These are phyloP conservation scores for Drosophila setifemur DNA, from an alignment of 1,140 invertebrate genomes.

Conservation along the genomic window DNA sequence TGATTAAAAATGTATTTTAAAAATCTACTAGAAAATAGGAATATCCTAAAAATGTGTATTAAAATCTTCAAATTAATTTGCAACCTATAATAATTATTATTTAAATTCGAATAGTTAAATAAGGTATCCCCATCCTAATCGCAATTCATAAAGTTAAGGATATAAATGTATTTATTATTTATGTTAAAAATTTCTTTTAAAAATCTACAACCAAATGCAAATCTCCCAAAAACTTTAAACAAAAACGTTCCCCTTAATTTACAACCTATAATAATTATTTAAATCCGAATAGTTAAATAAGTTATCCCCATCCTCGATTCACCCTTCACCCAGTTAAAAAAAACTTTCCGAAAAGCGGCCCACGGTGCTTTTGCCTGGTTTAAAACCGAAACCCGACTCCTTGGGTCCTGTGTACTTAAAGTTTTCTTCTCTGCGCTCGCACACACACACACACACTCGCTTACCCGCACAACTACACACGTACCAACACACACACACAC, in stretches of 20 bases:
- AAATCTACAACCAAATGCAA: no score
- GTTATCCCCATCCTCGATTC: not conserved
- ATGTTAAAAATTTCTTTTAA: no score
- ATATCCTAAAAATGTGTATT: no score
- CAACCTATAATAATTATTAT: no score
- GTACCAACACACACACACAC: conserved; percentile 14
- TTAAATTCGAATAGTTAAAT: not conserved
- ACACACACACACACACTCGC: conserved; percentile 30
- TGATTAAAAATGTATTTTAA: no score
- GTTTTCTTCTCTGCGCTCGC: conserved; percentile 63
- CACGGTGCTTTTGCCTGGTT: conserved; percentile 25
- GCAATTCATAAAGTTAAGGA: not conserved
- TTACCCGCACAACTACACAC: conserved; percentile 22
- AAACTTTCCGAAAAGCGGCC: no score
- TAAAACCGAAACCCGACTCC: conserved; percentile 55
- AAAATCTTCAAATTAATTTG: no score
- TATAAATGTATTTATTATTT: no score
- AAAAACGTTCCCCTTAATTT: no score
- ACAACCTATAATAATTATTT: no score
- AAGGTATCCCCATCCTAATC: not conserved
- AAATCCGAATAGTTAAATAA: not conserved
- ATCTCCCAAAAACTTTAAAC: no score
- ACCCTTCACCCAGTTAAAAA: not conserved
- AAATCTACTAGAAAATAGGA: no score
- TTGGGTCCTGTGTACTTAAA: conserved; percentile 70